These are phyloP conservation scores for Magallana ariakensis DNA, from an alignment of 1,140 invertebrate genomes.

Conservation along the genomic window DNA sequence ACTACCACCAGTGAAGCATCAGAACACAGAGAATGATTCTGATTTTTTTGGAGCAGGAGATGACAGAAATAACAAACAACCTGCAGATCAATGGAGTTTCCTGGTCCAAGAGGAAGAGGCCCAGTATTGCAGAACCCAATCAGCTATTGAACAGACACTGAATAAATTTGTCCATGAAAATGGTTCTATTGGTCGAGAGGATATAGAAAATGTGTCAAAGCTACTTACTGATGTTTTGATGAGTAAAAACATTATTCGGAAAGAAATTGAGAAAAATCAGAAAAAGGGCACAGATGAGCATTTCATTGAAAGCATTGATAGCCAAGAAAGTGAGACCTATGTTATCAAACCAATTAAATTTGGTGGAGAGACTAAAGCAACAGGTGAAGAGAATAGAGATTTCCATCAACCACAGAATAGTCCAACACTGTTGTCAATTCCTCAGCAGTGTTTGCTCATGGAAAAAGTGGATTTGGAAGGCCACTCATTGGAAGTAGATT, in stretches of 20 bases:
- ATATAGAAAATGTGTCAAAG: constrained; percentile 1
- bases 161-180: background rate
- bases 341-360: background rate
- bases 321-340: background rate
- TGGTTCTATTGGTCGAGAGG: background rate
- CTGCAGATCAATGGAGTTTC: background rate
- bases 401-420: too few relatives aligned
- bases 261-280: background rate
- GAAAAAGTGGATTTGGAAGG: background rate
- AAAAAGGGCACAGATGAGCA: background rate
- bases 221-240: background rate
- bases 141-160: background rate
- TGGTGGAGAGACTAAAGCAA: too few relatives aligned
- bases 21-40: background rate
- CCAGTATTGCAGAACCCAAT: background rate
- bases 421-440: background rate
- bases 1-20: background rate
- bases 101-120: background rate
- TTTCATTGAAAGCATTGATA: background rate
- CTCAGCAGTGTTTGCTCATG: background rate
- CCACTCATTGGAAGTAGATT: background rate
- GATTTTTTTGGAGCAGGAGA: background rate
- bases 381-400: too few relatives aligned
- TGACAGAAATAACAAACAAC: background rate
- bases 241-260: background rate